Conservation (phyloP, 2,113 vertebrate species). For the Mirza zaza region DNA sequence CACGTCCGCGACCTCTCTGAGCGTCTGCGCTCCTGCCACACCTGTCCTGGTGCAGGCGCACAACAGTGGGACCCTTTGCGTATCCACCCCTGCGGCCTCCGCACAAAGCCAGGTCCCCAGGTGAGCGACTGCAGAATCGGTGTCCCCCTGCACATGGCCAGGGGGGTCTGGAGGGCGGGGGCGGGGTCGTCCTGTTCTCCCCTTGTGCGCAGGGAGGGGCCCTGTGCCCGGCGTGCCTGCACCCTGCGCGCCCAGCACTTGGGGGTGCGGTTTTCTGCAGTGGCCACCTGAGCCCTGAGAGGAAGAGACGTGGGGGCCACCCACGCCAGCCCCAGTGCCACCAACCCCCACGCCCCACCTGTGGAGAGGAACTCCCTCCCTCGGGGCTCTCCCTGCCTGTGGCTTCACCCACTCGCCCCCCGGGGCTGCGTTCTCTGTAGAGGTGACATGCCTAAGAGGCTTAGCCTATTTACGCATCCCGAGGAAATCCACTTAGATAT, state of each 20-base stretch:
- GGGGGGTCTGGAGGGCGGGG: no score
- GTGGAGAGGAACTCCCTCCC: background rate
- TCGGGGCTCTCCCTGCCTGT: background rate
- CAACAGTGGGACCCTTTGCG: background rate
- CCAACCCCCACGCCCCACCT: fast-evolving
- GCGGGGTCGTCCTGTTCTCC: background rate
- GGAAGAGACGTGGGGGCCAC: background rate
- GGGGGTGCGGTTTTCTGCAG: no score
- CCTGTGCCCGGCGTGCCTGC: no score
- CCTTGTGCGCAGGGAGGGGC: no score
- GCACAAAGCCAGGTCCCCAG: background rate
- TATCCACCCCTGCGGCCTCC: background rate
- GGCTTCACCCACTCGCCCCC: background rate
- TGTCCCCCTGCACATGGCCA: background rate
- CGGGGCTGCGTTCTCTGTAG: background rate
- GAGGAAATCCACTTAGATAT: slow-evolving; percentile 57
- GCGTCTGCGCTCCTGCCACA: no score
- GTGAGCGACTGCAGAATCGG: background rate
- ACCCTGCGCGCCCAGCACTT: background rate
- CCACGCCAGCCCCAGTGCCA: background rate
- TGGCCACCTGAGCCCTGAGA: background rate
- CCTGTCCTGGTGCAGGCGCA: background rate
- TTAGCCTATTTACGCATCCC: slow-evolving; percentile 22
- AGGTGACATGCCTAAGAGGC: slow-evolving; percentile 59
- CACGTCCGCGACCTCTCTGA: background rate